A percentile compares a stretch with the other conserved stretches of the same genome.
phyloP scores from a whole-genome alignment of 2,797 vertebrate species.

The Anolis apletophallus region DNA sequence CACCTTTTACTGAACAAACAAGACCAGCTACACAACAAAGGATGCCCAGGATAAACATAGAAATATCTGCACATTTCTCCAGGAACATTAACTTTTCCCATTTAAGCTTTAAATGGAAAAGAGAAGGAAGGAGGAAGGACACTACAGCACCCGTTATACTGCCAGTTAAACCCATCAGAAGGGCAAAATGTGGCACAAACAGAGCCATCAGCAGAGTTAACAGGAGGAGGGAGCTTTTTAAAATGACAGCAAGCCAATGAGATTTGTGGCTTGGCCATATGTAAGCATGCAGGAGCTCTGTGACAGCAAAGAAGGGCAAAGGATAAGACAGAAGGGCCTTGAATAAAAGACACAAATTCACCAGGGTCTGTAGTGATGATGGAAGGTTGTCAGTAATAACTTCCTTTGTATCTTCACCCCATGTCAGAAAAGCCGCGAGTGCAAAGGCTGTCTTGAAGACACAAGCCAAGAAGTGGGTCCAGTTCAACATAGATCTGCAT shows the following conservation, averaged over 20 bases:
- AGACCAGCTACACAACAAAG: constrained; percentile 81
- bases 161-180: constrained; percentile 85
- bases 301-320: constrained; percentile 83
- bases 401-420: constrained; percentile 83
- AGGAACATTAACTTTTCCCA: constrained; percentile 74
- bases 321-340: constrained; percentile 86
- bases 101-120: constrained; percentile 85
- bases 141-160: constrained; percentile 82
- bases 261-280: constrained; percentile 53
- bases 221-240: constrained; percentile 79
- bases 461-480: constrained; percentile 83
- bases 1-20: constrained; percentile 81
- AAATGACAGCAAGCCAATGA: constrained; percentile 61
- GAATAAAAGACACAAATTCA: constrained; percentile 82
- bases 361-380: constrained; percentile 77
- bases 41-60: constrained; percentile 80
- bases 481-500: constrained; percentile 80
- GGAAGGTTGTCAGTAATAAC: constrained; percentile 87
- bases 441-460: constrained; percentile 84
- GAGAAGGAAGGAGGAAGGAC: constrained; percentile 84
- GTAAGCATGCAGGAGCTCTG: constrained; percentile 78
- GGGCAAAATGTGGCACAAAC: constrained; percentile 81
- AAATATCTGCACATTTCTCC: constrained; percentile 77
- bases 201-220: constrained; percentile 81
- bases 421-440: constrained; percentile 79